phyloP scores from a whole-genome alignment of 2,113 vertebrate species.

The Paraplagusia blochii region DNA sequence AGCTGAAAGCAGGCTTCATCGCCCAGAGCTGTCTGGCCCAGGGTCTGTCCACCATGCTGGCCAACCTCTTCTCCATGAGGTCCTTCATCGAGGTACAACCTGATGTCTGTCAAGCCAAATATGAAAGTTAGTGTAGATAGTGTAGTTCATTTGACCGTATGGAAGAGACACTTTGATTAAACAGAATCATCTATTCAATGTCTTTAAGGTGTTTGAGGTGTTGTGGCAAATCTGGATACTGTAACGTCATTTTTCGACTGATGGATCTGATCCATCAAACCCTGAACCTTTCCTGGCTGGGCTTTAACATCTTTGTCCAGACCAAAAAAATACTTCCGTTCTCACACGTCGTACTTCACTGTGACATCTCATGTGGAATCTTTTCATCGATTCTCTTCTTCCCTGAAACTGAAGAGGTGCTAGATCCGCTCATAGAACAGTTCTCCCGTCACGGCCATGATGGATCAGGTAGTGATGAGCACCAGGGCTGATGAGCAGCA shows the following conservation, averaged over 20 bases:
- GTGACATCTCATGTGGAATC: slow-evolving; percentile 65
- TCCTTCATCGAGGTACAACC: slow-evolving; percentile 97
- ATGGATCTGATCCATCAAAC: slow-evolving; percentile 45
- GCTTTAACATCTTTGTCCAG: slow-evolving; percentile 50
- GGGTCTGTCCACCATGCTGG: slow-evolving; percentile 98
- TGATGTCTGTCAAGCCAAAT: slow-evolving; percentile 59
- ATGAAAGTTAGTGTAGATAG: too few relatives aligned
- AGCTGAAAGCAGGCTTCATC: slow-evolving; percentile 98
- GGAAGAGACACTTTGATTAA: too few relatives aligned
- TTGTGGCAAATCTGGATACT: slow-evolving; percentile 33
- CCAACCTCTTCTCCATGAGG: slow-evolving; percentile 99
- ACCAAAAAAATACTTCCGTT: slow-evolving; percentile 37
- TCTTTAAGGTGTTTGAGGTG: too few relatives aligned
- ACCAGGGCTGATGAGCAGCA: slow-evolving; percentile 55
- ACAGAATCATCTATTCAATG: too few relatives aligned
- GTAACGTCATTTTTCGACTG: slow-evolving; percentile 35
- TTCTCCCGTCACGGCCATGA: slow-evolving; percentile 71
- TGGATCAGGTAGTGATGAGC: slow-evolving; percentile 69
- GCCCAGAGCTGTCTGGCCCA: slow-evolving; percentile 99
- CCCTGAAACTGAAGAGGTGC: slow-evolving; percentile 62
- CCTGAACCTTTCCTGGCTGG: slow-evolving; percentile 19
- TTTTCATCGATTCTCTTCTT: slow-evolving; percentile 57
- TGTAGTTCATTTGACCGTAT: too few relatives aligned
- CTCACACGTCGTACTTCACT: slow-evolving; percentile 61
- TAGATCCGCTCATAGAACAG: slow-evolving; percentile 63